A percentile compares a stretch with the other conserved stretches of the same genome.
phyloP scores from a whole-genome alignment of 2,113 vertebrate species.

The Myodes glareolus region DNA sequence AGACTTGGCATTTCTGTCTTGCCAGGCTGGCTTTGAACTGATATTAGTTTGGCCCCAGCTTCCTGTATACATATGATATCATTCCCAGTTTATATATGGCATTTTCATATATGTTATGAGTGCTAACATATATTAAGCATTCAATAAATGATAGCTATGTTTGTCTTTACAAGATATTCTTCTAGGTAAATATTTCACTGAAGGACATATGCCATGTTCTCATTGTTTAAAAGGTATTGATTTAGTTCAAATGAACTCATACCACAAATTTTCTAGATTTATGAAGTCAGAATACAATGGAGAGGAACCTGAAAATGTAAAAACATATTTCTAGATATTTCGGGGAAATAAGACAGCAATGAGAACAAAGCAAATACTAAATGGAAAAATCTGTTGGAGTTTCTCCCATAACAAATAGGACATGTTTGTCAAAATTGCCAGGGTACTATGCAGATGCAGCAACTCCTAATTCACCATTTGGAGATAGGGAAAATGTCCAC shows the following conservation, averaged over 20 bases:
- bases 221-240: neutral
- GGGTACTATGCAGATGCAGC: neutral
- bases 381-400: neutral
- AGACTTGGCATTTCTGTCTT: neutral
- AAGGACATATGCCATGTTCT: neutral
- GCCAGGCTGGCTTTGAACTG: neutral
- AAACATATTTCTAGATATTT: slow-evolving; percentile 1
- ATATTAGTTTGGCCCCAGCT: no score
- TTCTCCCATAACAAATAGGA: neutral
- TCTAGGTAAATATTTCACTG: neutral
- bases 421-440: neutral
- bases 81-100: neutral
- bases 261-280: neutral
- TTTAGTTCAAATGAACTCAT: slow-evolving; percentile 8
- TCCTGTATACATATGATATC: no score
- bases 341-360: neutral
- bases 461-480: neutral
- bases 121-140: neutral
- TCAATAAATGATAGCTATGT: neutral
- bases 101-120: neutral
- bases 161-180: slow-evolving; percentile 21
- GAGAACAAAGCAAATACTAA: slow-evolving; percentile 6
- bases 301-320: neutral
- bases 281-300: neutral
- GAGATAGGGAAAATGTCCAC: neutral